These are phyloP conservation scores for Saiga tatarica DNA, from an alignment of 2,113 vertebrate genomes.

Conservation along the genomic window DNA sequence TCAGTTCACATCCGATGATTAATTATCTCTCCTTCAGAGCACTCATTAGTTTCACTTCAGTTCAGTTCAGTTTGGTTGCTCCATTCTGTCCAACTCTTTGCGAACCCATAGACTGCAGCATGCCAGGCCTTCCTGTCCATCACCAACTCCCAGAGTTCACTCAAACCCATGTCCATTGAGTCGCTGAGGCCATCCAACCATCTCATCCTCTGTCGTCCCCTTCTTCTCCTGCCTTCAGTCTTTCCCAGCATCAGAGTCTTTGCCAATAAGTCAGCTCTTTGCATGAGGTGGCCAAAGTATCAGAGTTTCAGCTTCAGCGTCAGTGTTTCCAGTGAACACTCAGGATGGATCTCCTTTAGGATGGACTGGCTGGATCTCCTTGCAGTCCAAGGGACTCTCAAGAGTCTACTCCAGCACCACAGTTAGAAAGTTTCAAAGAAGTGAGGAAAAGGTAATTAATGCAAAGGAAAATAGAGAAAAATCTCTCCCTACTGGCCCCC, in stretches of 20 bases:
- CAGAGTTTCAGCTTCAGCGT: background rate
- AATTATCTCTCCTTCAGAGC: background rate
- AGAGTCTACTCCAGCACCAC: background rate
- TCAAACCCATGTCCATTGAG: rapidly evolving
- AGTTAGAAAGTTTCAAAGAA: background rate
- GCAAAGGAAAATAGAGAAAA: rapidly evolving
- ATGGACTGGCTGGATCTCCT: background rate
- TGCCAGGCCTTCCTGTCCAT: background rate
- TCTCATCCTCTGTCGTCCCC: background rate
- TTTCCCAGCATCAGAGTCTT: background rate
- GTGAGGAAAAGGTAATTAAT: background rate
- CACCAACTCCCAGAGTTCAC: rapidly evolving
- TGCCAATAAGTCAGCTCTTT: background rate
- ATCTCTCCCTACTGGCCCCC: rapidly evolving
- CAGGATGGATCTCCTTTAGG: background rate
- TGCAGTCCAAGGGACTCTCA: background rate
- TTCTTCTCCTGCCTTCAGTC: background rate
- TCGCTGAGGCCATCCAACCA: rapidly evolving
- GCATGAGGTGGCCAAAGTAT: background rate
- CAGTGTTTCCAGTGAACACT: background rate
- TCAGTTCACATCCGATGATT: background rate
- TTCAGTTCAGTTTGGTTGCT: background rate
- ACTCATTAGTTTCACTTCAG: background rate
- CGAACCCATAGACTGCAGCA: background rate
- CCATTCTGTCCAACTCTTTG: background rate